Conservation (phyloP, 1,140 invertebrate species). For the Leptestheria dahalacensis region DNA sequence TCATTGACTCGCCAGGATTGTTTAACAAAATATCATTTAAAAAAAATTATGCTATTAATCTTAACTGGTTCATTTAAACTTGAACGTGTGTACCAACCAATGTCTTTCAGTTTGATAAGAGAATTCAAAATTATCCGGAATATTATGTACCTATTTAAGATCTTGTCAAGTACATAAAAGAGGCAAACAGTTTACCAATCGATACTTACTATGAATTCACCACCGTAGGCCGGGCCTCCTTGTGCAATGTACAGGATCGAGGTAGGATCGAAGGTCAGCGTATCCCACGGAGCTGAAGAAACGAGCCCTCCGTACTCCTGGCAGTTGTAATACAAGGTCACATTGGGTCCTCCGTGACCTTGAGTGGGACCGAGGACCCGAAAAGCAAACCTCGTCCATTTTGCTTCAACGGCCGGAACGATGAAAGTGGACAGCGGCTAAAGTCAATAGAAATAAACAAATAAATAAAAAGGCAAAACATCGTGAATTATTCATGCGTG, state of each 20-base stretch:
- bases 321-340: not conserved
- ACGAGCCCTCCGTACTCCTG: not conserved
- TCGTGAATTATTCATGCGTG: not conserved
- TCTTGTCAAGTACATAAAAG: too few relatives aligned
- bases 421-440: not conserved
- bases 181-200: too few relatives aligned
- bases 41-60: too few relatives aligned
- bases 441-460: too few relatives aligned
- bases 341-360: not conserved
- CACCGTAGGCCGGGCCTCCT: not conserved
- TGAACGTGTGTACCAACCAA: too few relatives aligned
- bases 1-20: too few relatives aligned
- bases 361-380: not conserved
- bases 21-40: too few relatives aligned
- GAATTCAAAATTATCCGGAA: too few relatives aligned
- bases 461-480: too few relatives aligned
- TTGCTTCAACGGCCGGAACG: not conserved
- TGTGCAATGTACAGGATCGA: not conserved
- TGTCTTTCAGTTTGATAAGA: too few relatives aligned
- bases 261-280: not conserved
- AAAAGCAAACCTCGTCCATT: not conserved
- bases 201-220: not conserved
- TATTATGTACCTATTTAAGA: too few relatives aligned
- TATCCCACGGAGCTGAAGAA: not conserved
- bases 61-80: too few relatives aligned